Evolutionary conservation across 2,888 invertebrate species (phyloP).

Genomic region (Trissolcus japonicus): DNA sequence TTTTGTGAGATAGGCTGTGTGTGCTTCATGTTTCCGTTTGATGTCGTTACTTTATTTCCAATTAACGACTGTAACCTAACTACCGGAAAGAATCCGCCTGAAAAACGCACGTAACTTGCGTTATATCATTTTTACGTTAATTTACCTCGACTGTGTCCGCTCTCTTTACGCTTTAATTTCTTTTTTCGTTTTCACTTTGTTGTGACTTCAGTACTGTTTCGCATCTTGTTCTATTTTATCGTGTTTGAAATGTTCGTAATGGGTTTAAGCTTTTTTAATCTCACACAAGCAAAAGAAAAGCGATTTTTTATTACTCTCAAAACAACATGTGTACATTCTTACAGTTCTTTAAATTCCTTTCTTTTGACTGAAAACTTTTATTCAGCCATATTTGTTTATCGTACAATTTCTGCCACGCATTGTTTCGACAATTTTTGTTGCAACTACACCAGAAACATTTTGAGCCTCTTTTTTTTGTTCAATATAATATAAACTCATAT

Average conservation of each 20-base stretch:
- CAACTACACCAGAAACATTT: too few species aligned
- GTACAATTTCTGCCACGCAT: too few species aligned
- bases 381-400: neutral
- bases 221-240: conserved; percentile 33
- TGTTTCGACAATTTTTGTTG: too few species aligned
- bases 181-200: conserved; percentile 12
- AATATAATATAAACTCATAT: too few species aligned
- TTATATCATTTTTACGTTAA: conserved; percentile 23
- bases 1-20: conserved; percentile 16
- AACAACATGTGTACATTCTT: conserved; percentile 20
- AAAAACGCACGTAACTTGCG: conserved; percentile 5
- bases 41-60: conserved; percentile 25
- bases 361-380: neutral
- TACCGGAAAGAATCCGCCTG: conserved; percentile 8
- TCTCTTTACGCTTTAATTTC: conserved; percentile 13
- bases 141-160: conserved; percentile 4
- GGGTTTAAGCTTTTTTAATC: conserved; percentile 43
- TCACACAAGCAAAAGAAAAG: conserved; percentile 20
- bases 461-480: too few species aligned
- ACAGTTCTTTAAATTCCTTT: conserved; percentile 12
- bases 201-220: conserved; percentile 26
- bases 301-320: conserved; percentile 13
- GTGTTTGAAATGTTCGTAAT: conserved; percentile 45
- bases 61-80: conserved; percentile 30
- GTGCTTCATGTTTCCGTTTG: conserved; percentile 11